Evolutionary conservation across 2,888 invertebrate genomes (phyloP), one percentile per base, ranked within the genome.

Genomic region (Tanypteryx hageni): DNA sequence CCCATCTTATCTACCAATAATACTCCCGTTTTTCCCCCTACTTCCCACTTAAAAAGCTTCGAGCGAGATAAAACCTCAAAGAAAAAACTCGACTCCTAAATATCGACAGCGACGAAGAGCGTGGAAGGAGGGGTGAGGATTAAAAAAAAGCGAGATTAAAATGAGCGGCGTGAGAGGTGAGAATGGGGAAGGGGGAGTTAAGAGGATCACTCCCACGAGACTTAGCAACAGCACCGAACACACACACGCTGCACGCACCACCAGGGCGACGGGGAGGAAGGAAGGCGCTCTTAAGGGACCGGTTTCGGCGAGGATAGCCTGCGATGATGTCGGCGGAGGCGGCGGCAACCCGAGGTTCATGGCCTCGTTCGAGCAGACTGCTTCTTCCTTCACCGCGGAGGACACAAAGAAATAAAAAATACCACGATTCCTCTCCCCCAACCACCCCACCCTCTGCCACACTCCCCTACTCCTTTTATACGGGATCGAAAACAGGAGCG

Each of bases 211-310:
- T 76, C 76, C 76, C 11, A 76, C 64, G 59, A 89, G 64, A 64
- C 89, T 68, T 89, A 89, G 89, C 89, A 89, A 89, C 89, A 89
- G 89, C 89, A 89, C 89, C 10, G 83, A n/a, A 64, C 89, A 59
- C 61, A 89, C 89, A 22, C 9, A 13, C 11, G 11, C 22, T 27
- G 22, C 27, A 76, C 76, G 76, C 76, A 76, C 76, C 76, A 27
- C 22, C 22, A 68, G 10, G 68, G 8, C 2, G n/a, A 44, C 13
- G 22, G n/a, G 10, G 22, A 27, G 76, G 76, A 27, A 76, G 10
- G 44, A 44, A 44, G 44, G 44, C 5, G 44, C 44, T 44, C 44
- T 44, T 5, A 76, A 13, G 13, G 11, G 76, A 76, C 76, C 76
- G 76, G 76, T 76, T 76, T 76, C 18, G 27, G 27, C 22, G 76